These are phyloP conservation scores for Drosophila emarginata DNA, from an alignment of 2,888 invertebrate species.

Conservation along the genomic window DNA sequence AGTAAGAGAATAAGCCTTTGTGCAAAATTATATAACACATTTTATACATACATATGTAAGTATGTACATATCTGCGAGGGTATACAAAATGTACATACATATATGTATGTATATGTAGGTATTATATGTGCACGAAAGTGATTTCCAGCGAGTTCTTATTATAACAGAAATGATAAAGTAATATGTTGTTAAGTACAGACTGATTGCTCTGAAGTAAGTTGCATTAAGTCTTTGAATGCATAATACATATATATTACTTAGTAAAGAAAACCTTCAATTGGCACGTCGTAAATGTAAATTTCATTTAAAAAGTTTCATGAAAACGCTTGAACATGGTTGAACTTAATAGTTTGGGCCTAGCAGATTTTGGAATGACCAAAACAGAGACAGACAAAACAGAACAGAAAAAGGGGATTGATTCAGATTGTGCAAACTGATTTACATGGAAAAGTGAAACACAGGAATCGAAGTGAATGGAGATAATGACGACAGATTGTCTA, in stretches of 20 bases:
- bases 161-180: too few species aligned
- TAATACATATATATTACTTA: not conserved
- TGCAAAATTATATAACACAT: too few species aligned
- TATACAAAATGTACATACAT: too few species aligned
- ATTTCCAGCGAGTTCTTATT: too few species aligned
- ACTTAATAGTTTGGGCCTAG: slow-evolving; percentile 14
- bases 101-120: too few species aligned
- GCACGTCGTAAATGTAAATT: slow-evolving; percentile 34
- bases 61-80: too few species aligned
- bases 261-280: slow-evolving; percentile 26
- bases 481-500: not conserved
- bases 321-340: slow-evolving; percentile 2
- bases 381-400: not conserved
- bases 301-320: slow-evolving; percentile 13
- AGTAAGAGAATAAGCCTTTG: too few species aligned
- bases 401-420: not conserved
- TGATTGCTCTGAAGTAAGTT: too few species aligned
- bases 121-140: too few species aligned
- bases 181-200: too few species aligned
- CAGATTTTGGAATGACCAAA: not conserved
- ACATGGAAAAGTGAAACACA: slow-evolving; percentile 22
- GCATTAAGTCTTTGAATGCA: not conserved
- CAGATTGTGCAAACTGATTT: slow-evolving; percentile 27
- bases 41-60: too few species aligned
- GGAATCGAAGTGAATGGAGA: not conserved